A percentile compares a stretch with the other conserved stretches of the same genome.
Conservation (phyloP, 2,113 vertebrate species). For the Cynopterus brachyotis region DNA sequence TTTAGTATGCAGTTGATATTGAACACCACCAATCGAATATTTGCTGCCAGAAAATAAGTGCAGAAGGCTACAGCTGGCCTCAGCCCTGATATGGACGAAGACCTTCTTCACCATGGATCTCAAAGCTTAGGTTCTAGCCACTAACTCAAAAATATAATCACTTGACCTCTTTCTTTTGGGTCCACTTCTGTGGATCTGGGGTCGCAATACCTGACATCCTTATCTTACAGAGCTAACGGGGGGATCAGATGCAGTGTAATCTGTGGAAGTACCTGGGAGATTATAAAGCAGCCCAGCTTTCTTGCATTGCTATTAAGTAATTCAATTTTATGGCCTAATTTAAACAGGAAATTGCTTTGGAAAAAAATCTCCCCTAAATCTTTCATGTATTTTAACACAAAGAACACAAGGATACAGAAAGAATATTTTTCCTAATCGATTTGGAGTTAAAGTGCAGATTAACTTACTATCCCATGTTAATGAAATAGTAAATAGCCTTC, state of each 20-base stretch:
- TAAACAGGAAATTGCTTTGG: conserved; percentile 47
- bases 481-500: background rate
- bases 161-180: background rate
- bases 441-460: conserved; percentile 53
- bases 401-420: background rate
- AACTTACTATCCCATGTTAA: background rate
- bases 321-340: conserved; percentile 52
- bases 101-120: background rate
- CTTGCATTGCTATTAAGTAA: conserved; percentile 47
- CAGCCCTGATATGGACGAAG: rapidly evolving
- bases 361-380: conserved; percentile 14
- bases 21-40: background rate
- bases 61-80: too few relatives aligned
- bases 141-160: background rate
- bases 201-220: rapidly evolving
- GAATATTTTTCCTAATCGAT: conserved; percentile 34
- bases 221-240: too few relatives aligned
- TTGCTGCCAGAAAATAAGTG: too few relatives aligned
- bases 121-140: background rate
- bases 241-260: too few relatives aligned
- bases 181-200: background rate
- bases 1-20: rapidly evolving
- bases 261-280: background rate
- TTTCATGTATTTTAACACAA: background rate
- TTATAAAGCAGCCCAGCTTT: background rate